A percentile compares a stretch with the other conserved stretches of the same genome.
phyloP scores from a whole-genome alignment of 2,797 vertebrate genomes.

The Hydrophis major region DNA sequence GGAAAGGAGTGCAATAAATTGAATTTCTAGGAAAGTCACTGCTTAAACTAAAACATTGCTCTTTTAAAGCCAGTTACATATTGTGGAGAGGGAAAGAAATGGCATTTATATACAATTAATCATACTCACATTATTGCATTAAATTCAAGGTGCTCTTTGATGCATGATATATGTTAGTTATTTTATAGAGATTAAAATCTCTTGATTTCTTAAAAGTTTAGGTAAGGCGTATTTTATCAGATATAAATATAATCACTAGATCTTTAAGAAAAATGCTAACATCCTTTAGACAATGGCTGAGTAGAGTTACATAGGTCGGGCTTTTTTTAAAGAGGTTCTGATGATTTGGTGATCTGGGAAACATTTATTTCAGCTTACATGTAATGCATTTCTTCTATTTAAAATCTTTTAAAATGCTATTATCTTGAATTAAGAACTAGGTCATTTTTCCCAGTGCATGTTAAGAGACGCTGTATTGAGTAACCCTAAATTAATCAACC shows the following conservation, averaged over 20 bases:
- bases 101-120: slow-evolving; percentile 17
- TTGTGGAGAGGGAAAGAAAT: slow-evolving; percentile 23
- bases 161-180: slow-evolving; percentile 1
- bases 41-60: slow-evolving; percentile 24
- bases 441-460: slow-evolving; percentile 57
- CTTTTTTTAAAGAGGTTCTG: slow-evolving; percentile 30
- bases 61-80: slow-evolving; percentile 36
- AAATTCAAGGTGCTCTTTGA: slow-evolving; percentile 21
- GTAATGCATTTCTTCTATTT: slow-evolving; percentile 57
- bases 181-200: slow-evolving; percentile 56
- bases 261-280: slow-evolving; percentile 74
- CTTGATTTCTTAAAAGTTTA: slow-evolving; percentile 40
- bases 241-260: slow-evolving; percentile 68
- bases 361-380: slow-evolving; percentile 63
- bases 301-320: slow-evolving; percentile 54
- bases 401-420: slow-evolving; percentile 56
- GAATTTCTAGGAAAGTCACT: slow-evolving; percentile 51
- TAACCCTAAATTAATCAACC: slow-evolving; percentile 56
- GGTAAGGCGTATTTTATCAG: slow-evolving; percentile 65
- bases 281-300: slow-evolving; percentile 66
- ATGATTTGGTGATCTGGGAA: slow-evolving; percentile 58
- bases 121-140: slow-evolving; percentile 34
- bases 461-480: slow-evolving; percentile 54
- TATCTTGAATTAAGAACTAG: slow-evolving; percentile 51
- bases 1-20: slow-evolving; percentile 58